Conservation (phyloP, 1,140 invertebrate genomes). For the Eupristina koningsbergeri region DNA sequence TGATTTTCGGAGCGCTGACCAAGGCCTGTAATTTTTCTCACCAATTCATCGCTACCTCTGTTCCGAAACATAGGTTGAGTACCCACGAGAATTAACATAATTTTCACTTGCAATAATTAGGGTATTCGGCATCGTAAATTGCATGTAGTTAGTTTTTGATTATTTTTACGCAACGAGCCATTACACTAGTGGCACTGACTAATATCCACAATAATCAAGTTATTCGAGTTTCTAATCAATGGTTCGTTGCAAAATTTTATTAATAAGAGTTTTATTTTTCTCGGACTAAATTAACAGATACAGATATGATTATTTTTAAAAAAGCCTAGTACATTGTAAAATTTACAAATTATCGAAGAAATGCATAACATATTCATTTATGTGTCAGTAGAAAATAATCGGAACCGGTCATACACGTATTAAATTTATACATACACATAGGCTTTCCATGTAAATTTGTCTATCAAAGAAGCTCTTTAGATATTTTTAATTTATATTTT, state of each 20-base stretch:
- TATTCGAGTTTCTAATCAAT: too few relatives aligned
- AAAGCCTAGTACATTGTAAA: not conserved
- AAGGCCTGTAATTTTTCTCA: not conserved
- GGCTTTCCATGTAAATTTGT: not conserved
- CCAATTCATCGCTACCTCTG: not conserved
- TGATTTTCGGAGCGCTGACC: too few relatives aligned
- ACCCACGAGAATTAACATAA: too few relatives aligned
- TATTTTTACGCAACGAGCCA: too few relatives aligned
- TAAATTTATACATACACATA: not conserved
- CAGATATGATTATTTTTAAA: not conserved
- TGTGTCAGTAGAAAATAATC: not conserved
- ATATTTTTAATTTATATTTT: not conserved
- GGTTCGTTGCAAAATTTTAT: too few relatives aligned
- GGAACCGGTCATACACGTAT: not conserved
- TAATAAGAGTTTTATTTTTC: too few relatives aligned
- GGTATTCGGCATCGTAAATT: too few relatives aligned
- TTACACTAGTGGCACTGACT: not conserved
- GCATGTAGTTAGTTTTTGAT: too few relatives aligned
- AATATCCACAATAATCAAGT: not conserved
- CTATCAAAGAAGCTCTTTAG: not conserved
- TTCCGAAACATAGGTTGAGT: too few relatives aligned
- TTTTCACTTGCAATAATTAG: too few relatives aligned
- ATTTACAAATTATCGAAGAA: not conserved
- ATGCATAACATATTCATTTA: constrained; percentile 1
- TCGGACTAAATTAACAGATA: too few relatives aligned